Evolutionary conservation across 2,113 vertebrate species (phyloP).

Genomic region (Aythya baeri): DNA sequence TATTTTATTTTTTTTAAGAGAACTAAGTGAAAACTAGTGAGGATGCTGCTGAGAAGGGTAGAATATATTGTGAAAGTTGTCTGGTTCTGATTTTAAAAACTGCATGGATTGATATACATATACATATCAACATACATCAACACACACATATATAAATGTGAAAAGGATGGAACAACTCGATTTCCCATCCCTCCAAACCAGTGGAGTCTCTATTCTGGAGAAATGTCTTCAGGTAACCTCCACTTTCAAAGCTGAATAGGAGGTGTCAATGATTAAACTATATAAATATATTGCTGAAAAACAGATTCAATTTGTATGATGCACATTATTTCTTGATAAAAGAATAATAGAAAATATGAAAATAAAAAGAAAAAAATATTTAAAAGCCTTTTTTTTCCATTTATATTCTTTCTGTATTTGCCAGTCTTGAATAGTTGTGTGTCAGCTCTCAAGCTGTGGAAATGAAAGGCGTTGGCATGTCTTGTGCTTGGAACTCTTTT

Average conservation of each 20-base stretch:
- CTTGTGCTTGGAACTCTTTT: not conserved
- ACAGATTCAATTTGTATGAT: not conserved
- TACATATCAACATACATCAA: not conserved
- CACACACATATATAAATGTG: not conserved
- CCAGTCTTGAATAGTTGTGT: not conserved
- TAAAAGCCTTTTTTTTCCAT: not conserved
- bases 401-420: not conserved
- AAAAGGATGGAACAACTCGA: not conserved
- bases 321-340: not conserved
- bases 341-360: not conserved
- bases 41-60: not conserved
- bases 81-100: not conserved
- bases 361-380: not conserved
- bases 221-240: constrained; percentile 4
- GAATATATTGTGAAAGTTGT: constrained; percentile 6
- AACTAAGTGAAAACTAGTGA: not conserved
- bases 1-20: not conserved
- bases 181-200: not conserved
- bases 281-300: constrained; percentile 34
- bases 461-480: not conserved
- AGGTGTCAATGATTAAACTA: constrained; percentile 33
- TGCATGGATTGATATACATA: not conserved
- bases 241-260: constrained; percentile 40
- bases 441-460: not conserved
- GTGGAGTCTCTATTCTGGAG: constrained; percentile 17